phyloP scores from a whole-genome alignment of 1,140 invertebrate species.

The Penaeus indicus region DNA sequence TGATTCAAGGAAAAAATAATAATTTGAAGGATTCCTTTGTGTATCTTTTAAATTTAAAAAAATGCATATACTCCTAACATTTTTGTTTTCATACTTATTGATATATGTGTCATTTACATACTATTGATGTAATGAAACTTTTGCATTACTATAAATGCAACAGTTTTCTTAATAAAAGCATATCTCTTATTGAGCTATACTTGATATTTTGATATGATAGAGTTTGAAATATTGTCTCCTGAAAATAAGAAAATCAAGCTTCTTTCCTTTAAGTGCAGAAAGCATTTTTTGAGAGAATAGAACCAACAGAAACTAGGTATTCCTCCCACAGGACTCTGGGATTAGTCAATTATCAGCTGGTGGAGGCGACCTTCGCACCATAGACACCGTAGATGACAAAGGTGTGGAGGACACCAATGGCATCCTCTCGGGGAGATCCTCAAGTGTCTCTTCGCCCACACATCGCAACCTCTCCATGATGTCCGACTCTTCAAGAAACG shows the following conservation, averaged over 20 bases:
- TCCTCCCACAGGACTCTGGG: constrained; percentile 81
- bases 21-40: background rate
- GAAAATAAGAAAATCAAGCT: no score
- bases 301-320: background rate
- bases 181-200: no score
- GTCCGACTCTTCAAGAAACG: constrained; percentile 63
- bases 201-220: no score
- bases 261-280: no score
- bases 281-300: background rate
- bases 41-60: background rate
- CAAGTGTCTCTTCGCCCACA: constrained; percentile 65
- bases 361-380: constrained; percentile 69
- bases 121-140: no score
- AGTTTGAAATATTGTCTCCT: no score
- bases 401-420: constrained; percentile 58
- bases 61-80: background rate
- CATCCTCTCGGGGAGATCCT: constrained; percentile 64
- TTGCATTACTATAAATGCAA: no score
- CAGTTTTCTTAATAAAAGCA: no score
- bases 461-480: constrained; percentile 61
- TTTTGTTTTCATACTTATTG: background rate
- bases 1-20: background rate
- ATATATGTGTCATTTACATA: background rate
- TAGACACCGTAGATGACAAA: constrained; percentile 75
- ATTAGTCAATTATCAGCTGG: constrained; percentile 84